phyloP scores from a whole-genome alignment of 2,797 vertebrate species.

The Euphonia xanthogaster region DNA sequence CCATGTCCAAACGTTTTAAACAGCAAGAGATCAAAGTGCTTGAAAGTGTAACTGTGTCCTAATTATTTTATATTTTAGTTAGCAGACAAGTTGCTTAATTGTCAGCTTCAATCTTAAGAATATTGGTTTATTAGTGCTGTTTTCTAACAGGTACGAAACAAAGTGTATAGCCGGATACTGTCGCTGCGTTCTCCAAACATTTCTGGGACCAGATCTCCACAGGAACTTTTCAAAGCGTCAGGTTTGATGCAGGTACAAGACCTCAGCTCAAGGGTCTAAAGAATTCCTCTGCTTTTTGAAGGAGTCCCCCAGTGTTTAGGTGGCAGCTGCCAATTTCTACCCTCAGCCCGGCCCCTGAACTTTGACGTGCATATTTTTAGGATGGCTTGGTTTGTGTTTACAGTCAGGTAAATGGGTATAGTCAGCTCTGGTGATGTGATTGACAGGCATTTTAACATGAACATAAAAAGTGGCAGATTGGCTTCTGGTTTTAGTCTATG shows the following conservation, averaged over 20 bases:
- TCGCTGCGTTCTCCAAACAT: conserved; percentile 88
- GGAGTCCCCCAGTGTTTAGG: neutral
- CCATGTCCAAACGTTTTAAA: neutral
- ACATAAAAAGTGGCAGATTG: neutral
- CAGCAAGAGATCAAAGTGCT: neutral
- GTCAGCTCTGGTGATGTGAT: neutral
- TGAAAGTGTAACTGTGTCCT: neutral
- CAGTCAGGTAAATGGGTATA: neutral
- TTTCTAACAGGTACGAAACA: conserved; percentile 86
- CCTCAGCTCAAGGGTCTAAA: neutral
- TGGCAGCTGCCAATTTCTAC: neutral
- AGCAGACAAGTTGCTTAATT: neutral
- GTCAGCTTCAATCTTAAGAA: neutral
- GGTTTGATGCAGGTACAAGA: conserved; percentile 89
- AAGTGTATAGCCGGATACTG: conserved; percentile 90
- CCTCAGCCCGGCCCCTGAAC: neutral
- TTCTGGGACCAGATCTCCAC: conserved; percentile 90
- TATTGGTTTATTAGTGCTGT: neutral
- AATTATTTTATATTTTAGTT: neutral
- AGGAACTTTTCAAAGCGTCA: conserved; percentile 93
- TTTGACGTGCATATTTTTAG: neutral
- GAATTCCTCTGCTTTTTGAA: neutral
- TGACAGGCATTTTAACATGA: neutral
- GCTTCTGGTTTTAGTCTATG: neutral
- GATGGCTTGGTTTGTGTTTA: neutral